Evolutionary conservation across 2,888 invertebrate genomes (phyloP), one percentile per base, ranked within the genome.

Genomic region (Smittia aterrima): DNA sequence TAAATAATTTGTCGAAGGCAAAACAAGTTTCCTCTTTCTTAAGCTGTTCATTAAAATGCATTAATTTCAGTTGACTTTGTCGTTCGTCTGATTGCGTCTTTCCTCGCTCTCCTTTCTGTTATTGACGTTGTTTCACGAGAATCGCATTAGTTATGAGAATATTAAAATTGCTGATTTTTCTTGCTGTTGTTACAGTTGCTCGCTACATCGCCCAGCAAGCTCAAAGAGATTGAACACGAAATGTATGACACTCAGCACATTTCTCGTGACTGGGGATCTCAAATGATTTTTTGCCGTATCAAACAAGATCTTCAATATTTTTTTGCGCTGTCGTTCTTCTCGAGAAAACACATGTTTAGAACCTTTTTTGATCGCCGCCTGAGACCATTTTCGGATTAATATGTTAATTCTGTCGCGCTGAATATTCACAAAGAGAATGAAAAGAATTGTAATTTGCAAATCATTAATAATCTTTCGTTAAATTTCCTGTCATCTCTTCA

Each of bases 1-100:
- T 72, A 62, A 72, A 72, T 72, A 72, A 72, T 72, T 72, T 72
- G 72, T 72, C 38, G 27, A 72, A 72, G 58, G 32, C 38, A 72
- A 72, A 72, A 72, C 58, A 62, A 72, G 24, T 18, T 58, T 58
- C 25, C 22, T 72, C 64, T n/a, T 20, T 53, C 27, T 70, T 53
- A 70, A 70, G 53, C 58, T 62, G 62, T 62, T 62, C 58, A 53
- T 72, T 62, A 62, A 62, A 72, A 72, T 62, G 72, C 72, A 72
- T 72, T 27, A 18, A 72, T 72, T 72, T 22, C 47, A 71, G 11
- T 53, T 27, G 54, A 40, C 70, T 71, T 27, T 27, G 25, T 32
- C 32, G 27, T n/a, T 32, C 16, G 13, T 40, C 40, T 24, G 27
- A 64, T 64, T 64, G 20, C 22, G n/a, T 22, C 20, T 64, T 27